Evolutionary conservation across 2,797 vertebrate genomes (phyloP), one percentile per base, ranked within the genome.

Genomic region (Lepus townsendii): DNA sequence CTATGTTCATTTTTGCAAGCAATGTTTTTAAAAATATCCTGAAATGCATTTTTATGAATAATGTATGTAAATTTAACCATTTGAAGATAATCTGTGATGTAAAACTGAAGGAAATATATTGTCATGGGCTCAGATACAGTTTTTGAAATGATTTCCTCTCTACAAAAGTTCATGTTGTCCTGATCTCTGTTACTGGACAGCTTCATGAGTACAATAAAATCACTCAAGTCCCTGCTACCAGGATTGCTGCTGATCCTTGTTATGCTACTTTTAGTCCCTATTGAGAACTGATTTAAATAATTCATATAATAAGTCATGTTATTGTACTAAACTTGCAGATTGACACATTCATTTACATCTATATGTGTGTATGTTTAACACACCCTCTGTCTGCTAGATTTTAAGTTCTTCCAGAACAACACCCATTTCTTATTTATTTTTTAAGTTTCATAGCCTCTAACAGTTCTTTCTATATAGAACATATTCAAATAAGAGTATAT

Each of bases 401-500:
- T 71, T 73, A 90, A 77, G 4, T 42, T 71, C 5, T 35, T 83
- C 68, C 62, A 57, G 57, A 77, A 87, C 19, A 79, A 12, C 32
- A 89, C 5, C 52, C 27, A 62, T 47, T 91, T 83, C 24, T 87
- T 72, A 32, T 68, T 85, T 88, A 63, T 22, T 83, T 79, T 57
- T 57, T 57, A 57, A 57, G 57, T 63, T 91, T 57, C 13, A 54
- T 75, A 73, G 26, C 54, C 73, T 2, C 22, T 88, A 80, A 62
- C 52, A 83, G 13, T 87, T 95, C 30, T 83, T 93, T 22, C 79
- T 66, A 57, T 2, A 73, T 57, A 93, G 20, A 63, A 66, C 16
- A 72, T 85, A 83, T 13, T 94, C 30, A 95, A 87, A 22, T 42
- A 27, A 60, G 30, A 88, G 9, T 57, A 87, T 90, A 93, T 60